Evolutionary conservation across 1,140 invertebrate species (phyloP).

Genomic region (Laupala kohalensis): DNA sequence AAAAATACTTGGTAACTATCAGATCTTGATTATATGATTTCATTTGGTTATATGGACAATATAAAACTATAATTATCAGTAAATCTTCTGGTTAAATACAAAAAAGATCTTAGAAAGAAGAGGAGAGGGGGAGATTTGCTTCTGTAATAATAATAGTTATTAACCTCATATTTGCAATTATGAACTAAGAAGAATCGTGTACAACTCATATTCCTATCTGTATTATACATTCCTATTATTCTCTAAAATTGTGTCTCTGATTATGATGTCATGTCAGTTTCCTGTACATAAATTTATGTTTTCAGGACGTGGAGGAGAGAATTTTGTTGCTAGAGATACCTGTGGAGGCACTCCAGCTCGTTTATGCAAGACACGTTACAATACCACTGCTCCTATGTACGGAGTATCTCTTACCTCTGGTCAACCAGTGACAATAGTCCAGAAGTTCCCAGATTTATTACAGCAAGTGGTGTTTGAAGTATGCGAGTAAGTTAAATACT

Average conservation of each 20-base stretch:
- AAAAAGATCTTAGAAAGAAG: no score
- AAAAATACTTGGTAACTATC: no score
- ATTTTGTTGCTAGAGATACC: not conserved
- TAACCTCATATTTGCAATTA: no score
- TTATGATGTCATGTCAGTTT: no score
- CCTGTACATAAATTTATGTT: no score
- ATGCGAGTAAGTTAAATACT: slow-evolving; percentile 39
- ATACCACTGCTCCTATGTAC: slow-evolving; percentile 86
- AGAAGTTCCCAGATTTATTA: slow-evolving; percentile 85
- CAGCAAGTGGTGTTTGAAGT: slow-evolving; percentile 89
- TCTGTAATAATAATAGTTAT: no score
- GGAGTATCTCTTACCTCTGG: slow-evolving; percentile 82
- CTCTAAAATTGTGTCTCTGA: no score
- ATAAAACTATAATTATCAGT: slow-evolving; percentile 26
- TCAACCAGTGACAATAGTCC: slow-evolving; percentile 82
- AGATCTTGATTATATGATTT: no score
- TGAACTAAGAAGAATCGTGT: not conserved
- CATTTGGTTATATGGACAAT: no score
- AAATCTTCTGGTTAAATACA: slow-evolving; percentile 16
- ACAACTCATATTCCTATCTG: not conserved
- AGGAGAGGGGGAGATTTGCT: no score
- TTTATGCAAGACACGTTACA: slow-evolving; percentile 75
- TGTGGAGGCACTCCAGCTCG: slow-evolving; percentile 40
- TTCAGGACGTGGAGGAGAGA: not conserved
- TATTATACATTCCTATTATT: not conserved